Evolutionary conservation across 2,797 vertebrate genomes (phyloP), one percentile per base, ranked within the genome.

Genomic region (Gymnodraco acuticeps): DNA sequence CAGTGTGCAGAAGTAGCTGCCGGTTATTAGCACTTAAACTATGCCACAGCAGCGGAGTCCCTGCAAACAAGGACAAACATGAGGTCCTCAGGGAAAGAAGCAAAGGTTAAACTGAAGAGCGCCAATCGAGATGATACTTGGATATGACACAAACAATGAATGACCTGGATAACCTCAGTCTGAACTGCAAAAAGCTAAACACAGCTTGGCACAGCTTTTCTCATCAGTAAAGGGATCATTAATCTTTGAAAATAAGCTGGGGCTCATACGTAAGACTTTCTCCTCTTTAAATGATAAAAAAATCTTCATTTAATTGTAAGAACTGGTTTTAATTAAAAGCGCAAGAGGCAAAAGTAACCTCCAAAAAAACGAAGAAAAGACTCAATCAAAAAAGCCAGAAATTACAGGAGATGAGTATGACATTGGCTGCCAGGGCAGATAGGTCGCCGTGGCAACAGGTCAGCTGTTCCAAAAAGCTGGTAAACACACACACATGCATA

Each of bases 401-500:
- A 72, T 84, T 81, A 83, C 67, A 47, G 11, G 14, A 60, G 48
- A 64, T 6, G 41, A 75, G 31, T 16, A n/a, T 70, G 79, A 81
- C 73, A 80, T 61, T 5, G 2, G 67, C 65, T 72, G 71, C 80
- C 73, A 31, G 31, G 61, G 81, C 67, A 71, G 73, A 84, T 52
- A 9, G 17, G 87, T 93, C 70, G 77, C 85, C 87, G 67, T 82
- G 84, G 87, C 85, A 91, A 91, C 87, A 74, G 71, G 81, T 88
- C 90, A 92, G 80, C 83, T 86, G 83, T 82, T 85, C 20, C 42
- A 63, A 55, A 81, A 85, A 81, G 61, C 73, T 4, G 8, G 42
- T 8, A 13, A 12, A 23, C 51, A 47, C 11, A 48, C 45, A 38
- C 16, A n/a, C 51, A 67, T 46, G n/a, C 64, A 68, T 5, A 63